Base-by-base conservation (phyloP, 2,888 invertebrate species). In the Cryptocephalus moraei region DNA sequence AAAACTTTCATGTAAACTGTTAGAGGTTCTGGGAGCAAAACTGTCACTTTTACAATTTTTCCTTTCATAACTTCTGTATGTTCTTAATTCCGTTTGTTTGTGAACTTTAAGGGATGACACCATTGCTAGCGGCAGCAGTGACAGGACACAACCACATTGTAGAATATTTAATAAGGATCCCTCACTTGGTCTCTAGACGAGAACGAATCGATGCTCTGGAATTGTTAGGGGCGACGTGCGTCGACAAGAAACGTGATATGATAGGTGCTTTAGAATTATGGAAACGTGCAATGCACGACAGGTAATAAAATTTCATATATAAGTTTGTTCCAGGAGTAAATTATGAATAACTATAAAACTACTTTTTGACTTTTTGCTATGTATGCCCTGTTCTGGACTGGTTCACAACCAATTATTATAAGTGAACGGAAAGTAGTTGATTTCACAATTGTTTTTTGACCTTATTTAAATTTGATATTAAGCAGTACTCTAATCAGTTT, bases 231-330 rank as follows among this genome's bases (percentile, higher is more conserved):
- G 92, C 95, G 2, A 95, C 95, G 0, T 94, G 85, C 70, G 93
- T 96, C n/a, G 96, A 96, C 71, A 94, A 94, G 68, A 85, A 91
- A 67, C 77, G 93, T 58, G 94, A 96, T 69, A 91, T 94, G 86
- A 82, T 91, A 49, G 86, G 87, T 36, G 94, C 93, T 1, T 74
- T 93, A 44, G 82, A 82, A 50, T 77, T 89, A 50, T 96, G 96
- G 96, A 87, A 86, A 64, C 79, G 86, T 59, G 94, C 94, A 31
- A 88, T 95, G 85, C 82, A 86, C 51, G 86, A 91, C 63, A 84
- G 91, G 85, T 85, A 64, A 54, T 58, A 33, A 32, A 33, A 47
- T 12, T 8, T 12, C n/a, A 9, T 39, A 39, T 9, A 39, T 39
- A 8, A 39, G 11, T 39, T 11, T 34, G 9, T 34, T 34, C 9